Percentiles rank a stretch among this genome's conserved stretches.
Evolutionary conservation across 2,888 invertebrate species (phyloP).

Genomic region (Erebia aethiops): DNA sequence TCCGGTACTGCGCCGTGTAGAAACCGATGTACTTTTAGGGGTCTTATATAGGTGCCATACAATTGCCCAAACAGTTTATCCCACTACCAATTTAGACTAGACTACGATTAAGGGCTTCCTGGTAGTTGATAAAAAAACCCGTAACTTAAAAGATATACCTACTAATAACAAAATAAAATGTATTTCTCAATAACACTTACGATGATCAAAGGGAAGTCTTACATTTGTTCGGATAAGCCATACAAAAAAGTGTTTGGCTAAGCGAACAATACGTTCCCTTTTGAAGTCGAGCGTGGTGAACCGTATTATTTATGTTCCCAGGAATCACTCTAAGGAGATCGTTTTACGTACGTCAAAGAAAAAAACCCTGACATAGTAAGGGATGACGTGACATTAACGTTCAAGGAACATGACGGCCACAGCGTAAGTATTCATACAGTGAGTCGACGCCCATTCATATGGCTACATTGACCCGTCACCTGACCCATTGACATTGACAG

Average conservation of each 20-base stretch:
- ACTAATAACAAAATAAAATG: slow-evolving; percentile 25
- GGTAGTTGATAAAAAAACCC: no score
- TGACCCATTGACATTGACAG: no score
- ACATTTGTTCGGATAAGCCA: slow-evolving; percentile 42
- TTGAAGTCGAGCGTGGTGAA: slow-evolving; percentile 63
- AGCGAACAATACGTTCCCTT: slow-evolving; percentile 53
- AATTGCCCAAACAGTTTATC: no score
- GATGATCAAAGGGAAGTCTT: slow-evolving; percentile 43
- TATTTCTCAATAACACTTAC: slow-evolving; percentile 36
- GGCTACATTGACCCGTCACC: no score
- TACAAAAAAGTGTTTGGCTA: slow-evolving; percentile 50
- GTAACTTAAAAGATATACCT: slow-evolving; percentile 21
- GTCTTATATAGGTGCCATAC: no score
- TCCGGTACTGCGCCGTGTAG: no score
- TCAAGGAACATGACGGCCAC: slow-evolving; percentile 53
- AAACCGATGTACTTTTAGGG: no score
- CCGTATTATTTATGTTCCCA: slow-evolving; percentile 64
- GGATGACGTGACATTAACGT: slow-evolving; percentile 66
- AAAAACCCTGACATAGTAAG: slow-evolving; percentile 49
- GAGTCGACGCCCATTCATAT: no score
- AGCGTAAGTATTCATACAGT: no score
- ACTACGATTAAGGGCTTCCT: no score
- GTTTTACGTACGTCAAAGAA: slow-evolving; percentile 63
- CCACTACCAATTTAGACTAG: no score
- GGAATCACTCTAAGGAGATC: slow-evolving; percentile 69